These are phyloP conservation scores for Eupithecia exiguata DNA, from an alignment of 2,888 invertebrate genomes.

Conservation along the genomic window DNA sequence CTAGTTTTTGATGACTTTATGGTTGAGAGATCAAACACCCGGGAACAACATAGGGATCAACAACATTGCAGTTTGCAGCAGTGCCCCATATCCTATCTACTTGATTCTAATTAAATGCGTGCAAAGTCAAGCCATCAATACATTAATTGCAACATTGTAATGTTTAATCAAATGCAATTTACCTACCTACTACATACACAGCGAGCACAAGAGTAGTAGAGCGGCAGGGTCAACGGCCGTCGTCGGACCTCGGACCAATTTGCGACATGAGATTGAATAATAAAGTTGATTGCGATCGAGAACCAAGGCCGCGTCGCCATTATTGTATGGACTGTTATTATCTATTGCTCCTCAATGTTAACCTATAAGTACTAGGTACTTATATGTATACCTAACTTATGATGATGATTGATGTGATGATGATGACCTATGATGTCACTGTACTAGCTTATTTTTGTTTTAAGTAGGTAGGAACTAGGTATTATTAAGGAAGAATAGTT, in stretches of 20 bases:
- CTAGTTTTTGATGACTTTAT: too few relatives aligned
- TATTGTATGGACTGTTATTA: conserved; percentile 54
- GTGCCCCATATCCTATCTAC: background rate
- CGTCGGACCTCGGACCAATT: conserved; percentile 81
- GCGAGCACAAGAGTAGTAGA: conserved; percentile 45
- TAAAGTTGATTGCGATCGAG: conserved; percentile 78
- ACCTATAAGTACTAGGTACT: background rate
- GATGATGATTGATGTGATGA: too few relatives aligned
- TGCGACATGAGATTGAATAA: conserved; percentile 84
- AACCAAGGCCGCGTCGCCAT: conserved; percentile 79
- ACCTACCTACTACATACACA: background rate
- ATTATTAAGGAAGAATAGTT: too few relatives aligned
- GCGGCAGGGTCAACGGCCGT: conserved; percentile 71
- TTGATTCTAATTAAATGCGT: background rate
- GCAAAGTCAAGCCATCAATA: background rate
- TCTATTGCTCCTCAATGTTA: background rate
- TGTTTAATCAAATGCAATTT: background rate
- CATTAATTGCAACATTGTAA: background rate
- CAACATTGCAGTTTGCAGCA: background rate
- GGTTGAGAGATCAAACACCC: background rate
- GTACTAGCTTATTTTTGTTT: too few relatives aligned
- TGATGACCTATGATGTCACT: too few relatives aligned
- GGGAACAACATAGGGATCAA: background rate
- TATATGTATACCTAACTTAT: too few relatives aligned
- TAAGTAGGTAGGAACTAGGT: too few relatives aligned